Base-by-base conservation (phyloP, 2,888 invertebrate species). In the Chloromyia formosa region DNA sequence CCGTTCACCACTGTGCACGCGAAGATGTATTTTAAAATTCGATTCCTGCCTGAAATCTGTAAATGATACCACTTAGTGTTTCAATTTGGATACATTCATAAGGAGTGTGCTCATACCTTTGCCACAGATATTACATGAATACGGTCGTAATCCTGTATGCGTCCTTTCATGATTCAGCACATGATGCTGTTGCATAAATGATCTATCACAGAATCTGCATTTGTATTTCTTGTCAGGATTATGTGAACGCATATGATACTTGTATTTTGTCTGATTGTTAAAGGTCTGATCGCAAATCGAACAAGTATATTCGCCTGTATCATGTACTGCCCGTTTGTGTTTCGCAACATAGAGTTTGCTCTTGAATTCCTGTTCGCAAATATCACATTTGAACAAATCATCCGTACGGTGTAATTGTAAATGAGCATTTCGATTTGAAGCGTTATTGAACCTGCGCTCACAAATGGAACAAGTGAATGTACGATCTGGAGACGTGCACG, bases 141-240 rank as follows among this genome's bases (percentile, higher is more conserved):
- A 78, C 3, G 78, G 77, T 20, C 72, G 49, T 18, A 61, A 22
- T 2, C 77, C 77, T 0, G 78, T 78, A 58, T 78, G 78, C 12
- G 74, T 75, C 20, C 76, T 64, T 64, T 78, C 78, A 61, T 78
- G 78, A 58, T 76, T 75, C n/a, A 74, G 5, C 42, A 76, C 23
- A 35, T 77, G 77, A 72, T 78, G 77, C 35, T 75, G 75, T 27
- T 78, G 78, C 68, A 77, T 73, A 54, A 77, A 78, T 9, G 77
- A 76, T 58, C 76, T 77, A 27, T 77, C 76, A 64, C 78, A 78
- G 27, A 60, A 78, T 66, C 75, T 74, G 49, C 78, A 78, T 64
- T 77, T 74, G 61, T 75, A 77, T 58, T 76, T 76, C 58, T 78
- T 78, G 23, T 74, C 73, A 2, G 75, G 71, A 72, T 73, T 75